Evolutionary conservation across 2,888 invertebrate genomes (phyloP), one percentile per base, ranked within the genome.

Genomic region (Xylocampa areola): DNA sequence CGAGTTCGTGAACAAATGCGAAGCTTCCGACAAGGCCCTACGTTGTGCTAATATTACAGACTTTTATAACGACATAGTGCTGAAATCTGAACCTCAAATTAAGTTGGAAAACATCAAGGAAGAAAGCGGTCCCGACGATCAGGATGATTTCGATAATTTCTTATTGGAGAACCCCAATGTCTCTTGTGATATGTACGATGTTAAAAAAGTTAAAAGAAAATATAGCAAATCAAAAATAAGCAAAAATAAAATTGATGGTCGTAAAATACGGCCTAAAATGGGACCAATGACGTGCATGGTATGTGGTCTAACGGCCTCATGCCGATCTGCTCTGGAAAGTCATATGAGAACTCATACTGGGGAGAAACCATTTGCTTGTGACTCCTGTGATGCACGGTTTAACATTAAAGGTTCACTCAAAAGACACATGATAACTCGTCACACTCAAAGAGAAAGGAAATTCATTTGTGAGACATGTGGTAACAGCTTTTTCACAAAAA

Each of bases 391-490:
- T 1, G 69, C 81, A 2, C 73, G 76, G n/a, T 94, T 87, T 43
- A 77, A 82, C 10, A 77, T 88, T 0, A 91, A 90, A 60, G 91
- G 91, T 0, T 81, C 88, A 4, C 66, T 93, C 1, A 86, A 88
- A 39, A 80, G 91, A 19, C 94, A 94, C 59, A 76, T 80, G 13
- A 80, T 83, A 60, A 86, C 84, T 0, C 83, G 80, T 37, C 92
- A 92, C 54, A 68, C 69, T 0, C 65, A 84, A 13, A 77, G 92
- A 61, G 89, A 90, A 60, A 72, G 89, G 1, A 88, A 84, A 48
- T 94, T 87, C 40, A 87, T 85, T 2, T 94, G 94, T 76, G 93
- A 94, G 57, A 88, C 86, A 0, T 94, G 94, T 55, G 94, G 94
- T 0, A 90, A 85, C 49, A 88, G 87, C 44, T 94, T 94, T 59